A percentile compares a stretch with the other conserved stretches of the same genome.
Evolutionary conservation across 2,113 vertebrate species (phyloP).

Genomic region (Erpornis zantholeuca): DNA sequence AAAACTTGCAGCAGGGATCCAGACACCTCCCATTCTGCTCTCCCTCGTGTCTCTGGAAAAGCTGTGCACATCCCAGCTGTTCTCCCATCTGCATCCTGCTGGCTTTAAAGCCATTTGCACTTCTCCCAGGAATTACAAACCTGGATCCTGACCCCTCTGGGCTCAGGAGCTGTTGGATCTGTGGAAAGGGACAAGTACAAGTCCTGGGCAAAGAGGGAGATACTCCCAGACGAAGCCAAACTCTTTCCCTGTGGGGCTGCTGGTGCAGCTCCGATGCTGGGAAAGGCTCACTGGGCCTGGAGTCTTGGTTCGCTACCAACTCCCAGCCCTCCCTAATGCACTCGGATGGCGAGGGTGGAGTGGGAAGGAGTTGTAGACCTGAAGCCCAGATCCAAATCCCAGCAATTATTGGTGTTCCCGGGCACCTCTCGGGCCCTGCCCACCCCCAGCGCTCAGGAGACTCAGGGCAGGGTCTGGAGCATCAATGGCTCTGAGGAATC

Average conservation of each 20-base stretch:
- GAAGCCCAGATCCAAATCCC: neutral
- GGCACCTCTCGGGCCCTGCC: neutral
- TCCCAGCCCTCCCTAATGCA: neutral
- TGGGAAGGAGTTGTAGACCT: neutral
- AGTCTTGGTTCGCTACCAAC: neutral
- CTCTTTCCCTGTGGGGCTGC: neutral
- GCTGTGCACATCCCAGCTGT: neutral
- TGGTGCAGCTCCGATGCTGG: neutral
- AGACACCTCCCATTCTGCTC: neutral
- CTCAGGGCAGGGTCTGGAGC: neutral
- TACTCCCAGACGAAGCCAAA: neutral
- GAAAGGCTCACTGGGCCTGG: neutral
- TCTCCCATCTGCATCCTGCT: neutral
- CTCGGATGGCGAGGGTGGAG: neutral
- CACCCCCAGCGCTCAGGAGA: fast-evolving
- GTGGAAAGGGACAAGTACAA: neutral
- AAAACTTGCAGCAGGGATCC: neutral
- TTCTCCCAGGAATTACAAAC: neutral
- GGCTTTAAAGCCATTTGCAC: neutral
- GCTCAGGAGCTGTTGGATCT: neutral
- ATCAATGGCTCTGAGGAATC: neutral
- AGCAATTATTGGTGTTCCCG: neutral
- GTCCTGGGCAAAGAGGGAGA: neutral
- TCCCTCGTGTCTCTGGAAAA: neutral
- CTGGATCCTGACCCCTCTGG: neutral